Evolutionary conservation across 2,888 invertebrate species (phyloP).

Genomic region (Tiphia femorata): DNA sequence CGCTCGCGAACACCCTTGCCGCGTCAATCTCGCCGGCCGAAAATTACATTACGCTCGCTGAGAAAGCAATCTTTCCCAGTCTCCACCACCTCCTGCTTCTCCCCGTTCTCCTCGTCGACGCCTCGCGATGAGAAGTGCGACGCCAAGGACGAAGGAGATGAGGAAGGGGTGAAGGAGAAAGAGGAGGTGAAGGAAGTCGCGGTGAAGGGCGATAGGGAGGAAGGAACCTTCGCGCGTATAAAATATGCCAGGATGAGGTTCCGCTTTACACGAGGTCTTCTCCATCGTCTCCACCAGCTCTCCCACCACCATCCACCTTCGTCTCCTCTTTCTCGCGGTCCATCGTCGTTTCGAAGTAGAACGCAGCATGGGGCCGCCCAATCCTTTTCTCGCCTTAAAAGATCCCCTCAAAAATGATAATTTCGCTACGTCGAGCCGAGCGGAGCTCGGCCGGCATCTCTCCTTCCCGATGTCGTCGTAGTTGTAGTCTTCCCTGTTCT

Average conservation of each 20-base stretch:
- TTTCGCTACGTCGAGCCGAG: no score
- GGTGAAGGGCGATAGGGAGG: slow-evolving; percentile 15
- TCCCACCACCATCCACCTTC: no score
- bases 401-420: slow-evolving; percentile 38
- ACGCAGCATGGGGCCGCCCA: slow-evolving; percentile 14
- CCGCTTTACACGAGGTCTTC: slow-evolving; percentile 5
- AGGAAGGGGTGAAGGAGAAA: no score
- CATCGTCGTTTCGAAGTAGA: slow-evolving; percentile 1
- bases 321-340: slow-evolving; percentile 18
- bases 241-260: slow-evolving; percentile 36
- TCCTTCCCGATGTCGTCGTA: not conserved
- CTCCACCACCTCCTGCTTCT: not conserved
- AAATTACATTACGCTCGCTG: slow-evolving; percentile 39
- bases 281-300: no score
- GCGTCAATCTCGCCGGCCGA: slow-evolving; percentile 32
- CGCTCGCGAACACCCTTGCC: slow-evolving; percentile 16
- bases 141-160: no score
- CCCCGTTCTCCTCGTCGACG: not conserved
- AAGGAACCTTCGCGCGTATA: slow-evolving; percentile 31
- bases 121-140: not conserved
- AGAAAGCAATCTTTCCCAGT: slow-evolving; percentile 45
- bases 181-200: no score
- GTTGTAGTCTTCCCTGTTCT: no score
- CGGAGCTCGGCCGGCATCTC: no score
- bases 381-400: slow-evolving; percentile 42